Evolutionary conservation across 2,113 vertebrate genomes (phyloP).

Genomic region (Salvelinus namaycush): DNA sequence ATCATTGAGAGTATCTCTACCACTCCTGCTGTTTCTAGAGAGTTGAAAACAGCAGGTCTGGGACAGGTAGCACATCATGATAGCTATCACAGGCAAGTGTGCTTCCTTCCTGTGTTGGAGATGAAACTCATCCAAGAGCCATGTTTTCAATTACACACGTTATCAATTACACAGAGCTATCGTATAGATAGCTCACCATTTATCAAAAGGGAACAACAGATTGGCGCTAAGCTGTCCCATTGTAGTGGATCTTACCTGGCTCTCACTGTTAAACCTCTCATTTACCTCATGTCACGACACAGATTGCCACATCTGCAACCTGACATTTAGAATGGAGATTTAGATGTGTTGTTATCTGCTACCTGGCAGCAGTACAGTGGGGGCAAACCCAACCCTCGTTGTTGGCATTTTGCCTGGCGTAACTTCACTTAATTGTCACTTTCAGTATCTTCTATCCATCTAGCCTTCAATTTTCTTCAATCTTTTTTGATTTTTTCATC

Average conservation of each 20-base stretch:
- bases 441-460: not conserved
- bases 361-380: not conserved
- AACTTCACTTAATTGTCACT: not conserved
- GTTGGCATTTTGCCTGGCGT: not conserved
- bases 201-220: not conserved
- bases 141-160: constrained; percentile 22
- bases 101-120: constrained; percentile 4
- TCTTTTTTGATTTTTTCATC: not conserved
- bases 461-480: not conserved
- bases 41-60: no score
- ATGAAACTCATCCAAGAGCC: not conserved
- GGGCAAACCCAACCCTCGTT: not conserved
- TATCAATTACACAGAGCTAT: constrained; percentile 9
- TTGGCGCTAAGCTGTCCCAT: constrained; percentile 1
- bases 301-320: constrained; percentile 11
- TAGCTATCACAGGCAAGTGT: not conserved
- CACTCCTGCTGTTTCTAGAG: no score
- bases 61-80: no score
- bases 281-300: constrained; percentile 14
- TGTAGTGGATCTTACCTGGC: not conserved
- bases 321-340: not conserved
- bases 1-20: no score
- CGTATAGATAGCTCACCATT: not conserved
- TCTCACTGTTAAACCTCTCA: not conserved
- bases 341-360: not conserved